These are phyloP conservation scores for Erynnis tages DNA, from an alignment of 2,888 invertebrate species.

Conservation along the genomic window DNA sequence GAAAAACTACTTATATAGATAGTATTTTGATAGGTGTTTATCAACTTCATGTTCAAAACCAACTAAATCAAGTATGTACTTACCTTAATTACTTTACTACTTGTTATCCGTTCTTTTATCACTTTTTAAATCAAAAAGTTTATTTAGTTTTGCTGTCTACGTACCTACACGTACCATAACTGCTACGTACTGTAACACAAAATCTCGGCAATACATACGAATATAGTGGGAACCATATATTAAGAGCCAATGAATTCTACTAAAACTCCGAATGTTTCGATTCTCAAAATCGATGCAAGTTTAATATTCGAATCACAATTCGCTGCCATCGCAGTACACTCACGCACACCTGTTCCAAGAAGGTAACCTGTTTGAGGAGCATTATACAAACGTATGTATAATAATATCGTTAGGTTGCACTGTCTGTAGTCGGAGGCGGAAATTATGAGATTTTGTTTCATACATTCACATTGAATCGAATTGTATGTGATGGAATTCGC, in stretches of 20 bases:
- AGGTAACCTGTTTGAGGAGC: constrained; percentile 31
- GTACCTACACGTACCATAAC: too few relatives aligned
- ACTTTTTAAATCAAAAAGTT: too few relatives aligned
- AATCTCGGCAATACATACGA: too few relatives aligned
- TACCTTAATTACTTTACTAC: too few relatives aligned
- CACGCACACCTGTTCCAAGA: constrained; percentile 33
- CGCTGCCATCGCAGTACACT: constrained; percentile 21
- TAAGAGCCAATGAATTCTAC: neutral
- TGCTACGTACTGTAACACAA: too few relatives aligned
- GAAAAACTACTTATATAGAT: too few relatives aligned
- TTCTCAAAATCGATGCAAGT: constrained; percentile 30
- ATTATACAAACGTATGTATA: constrained; percentile 24
- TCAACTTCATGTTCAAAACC: too few relatives aligned
- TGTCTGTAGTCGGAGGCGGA: constrained; percentile 23
- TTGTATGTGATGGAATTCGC: constrained; percentile 18
- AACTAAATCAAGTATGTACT: too few relatives aligned
- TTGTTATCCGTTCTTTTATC: too few relatives aligned
- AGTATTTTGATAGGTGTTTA: too few relatives aligned
- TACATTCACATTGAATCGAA: constrained; percentile 13
- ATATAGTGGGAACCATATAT: too few relatives aligned
- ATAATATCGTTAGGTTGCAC: constrained; percentile 24
- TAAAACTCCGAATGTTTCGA: constrained; percentile 13
- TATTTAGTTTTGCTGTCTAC: too few relatives aligned
- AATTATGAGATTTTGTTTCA: constrained; percentile 26
- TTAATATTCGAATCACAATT: constrained; percentile 33